Evolutionary conservation across 2,797 vertebrate genomes (phyloP), one percentile per base, ranked within the genome.

Genomic region (Liasis olivaceus): DNA sequence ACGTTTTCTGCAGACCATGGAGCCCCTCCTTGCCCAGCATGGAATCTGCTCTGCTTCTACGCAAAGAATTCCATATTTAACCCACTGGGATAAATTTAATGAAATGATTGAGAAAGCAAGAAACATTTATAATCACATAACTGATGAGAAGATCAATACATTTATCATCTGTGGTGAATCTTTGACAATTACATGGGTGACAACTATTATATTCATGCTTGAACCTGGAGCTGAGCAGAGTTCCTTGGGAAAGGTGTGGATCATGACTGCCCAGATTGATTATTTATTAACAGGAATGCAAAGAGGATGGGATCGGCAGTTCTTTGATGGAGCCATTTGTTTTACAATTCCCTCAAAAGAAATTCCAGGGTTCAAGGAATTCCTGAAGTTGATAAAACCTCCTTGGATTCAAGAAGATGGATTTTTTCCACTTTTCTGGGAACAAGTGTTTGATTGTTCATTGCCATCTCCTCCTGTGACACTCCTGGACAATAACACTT

Each of bases 71-170:
- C 77, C 58, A 6, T 5, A 85, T 62, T 59, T 84, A 31, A 26
- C 59, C 2, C 2, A 7, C 22, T n/a, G 36, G 89, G 56, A 63
- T 51, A 59, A 51, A 13, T 20, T n/a, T 0, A 0, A 7, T 6
- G 8, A n/a, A 0, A 51, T 51, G 1, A 1, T 14, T n/a, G 5
- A 0, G 0, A 36, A 60, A 22, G 0, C 8, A 31, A 28, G 4
- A 5, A 26, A 14, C 7, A 63, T 85, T 11, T 51, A 63, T 54
- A 0, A 2, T 2, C 17, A 1, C 62, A 51, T 85, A 0, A 54
- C 15, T 6, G 11, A 90, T 54, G 2, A 5, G 12, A 85, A 63
- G 20, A 20, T 6, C 26, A 85, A 3, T 31, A 13, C 20, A 6
- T 85, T 63, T 22, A 54, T 90, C 9, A 1, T 85, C 15, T 85